These are phyloP conservation scores for Orthosia incerta DNA, from an alignment of 2,888 invertebrate species.

Conservation along the genomic window DNA sequence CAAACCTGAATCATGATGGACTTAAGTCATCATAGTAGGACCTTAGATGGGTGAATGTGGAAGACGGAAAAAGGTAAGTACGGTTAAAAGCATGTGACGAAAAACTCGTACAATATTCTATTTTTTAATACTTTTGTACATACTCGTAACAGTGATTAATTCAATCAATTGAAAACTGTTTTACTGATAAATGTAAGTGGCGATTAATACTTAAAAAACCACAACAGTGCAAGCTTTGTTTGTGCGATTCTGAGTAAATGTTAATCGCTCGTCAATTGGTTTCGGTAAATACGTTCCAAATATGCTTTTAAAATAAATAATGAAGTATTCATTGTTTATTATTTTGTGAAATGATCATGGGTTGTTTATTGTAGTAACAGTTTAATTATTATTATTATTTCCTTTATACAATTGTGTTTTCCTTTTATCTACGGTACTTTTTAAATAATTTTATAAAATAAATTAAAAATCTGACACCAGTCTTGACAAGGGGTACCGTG, in stretches of 20 bases:
- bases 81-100: no score
- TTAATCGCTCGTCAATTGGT: neutral
- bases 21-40: no score
- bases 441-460: no score
- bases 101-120: neutral
- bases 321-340: neutral
- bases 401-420: no score
- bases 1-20: no score
- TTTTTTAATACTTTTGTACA: neutral
- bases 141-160: neutral
- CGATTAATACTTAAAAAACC: neutral
- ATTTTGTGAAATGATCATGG: neutral
- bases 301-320: slow-evolving; percentile 2
- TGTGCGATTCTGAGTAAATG: neutral
- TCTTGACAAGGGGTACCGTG: no score
- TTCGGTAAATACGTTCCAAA: neutral
- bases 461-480: no score
- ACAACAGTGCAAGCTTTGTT: neutral
- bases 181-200: neutral
- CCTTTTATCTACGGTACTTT: no score
- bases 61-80: no score
- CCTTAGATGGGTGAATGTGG: no score
- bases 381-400: no score
- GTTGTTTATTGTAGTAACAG: neutral
- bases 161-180: neutral